Evolutionary conservation across 2,113 vertebrate genomes (phyloP), one percentile per base, ranked within the genome.

Genomic region (Tringa solitaria): DNA sequence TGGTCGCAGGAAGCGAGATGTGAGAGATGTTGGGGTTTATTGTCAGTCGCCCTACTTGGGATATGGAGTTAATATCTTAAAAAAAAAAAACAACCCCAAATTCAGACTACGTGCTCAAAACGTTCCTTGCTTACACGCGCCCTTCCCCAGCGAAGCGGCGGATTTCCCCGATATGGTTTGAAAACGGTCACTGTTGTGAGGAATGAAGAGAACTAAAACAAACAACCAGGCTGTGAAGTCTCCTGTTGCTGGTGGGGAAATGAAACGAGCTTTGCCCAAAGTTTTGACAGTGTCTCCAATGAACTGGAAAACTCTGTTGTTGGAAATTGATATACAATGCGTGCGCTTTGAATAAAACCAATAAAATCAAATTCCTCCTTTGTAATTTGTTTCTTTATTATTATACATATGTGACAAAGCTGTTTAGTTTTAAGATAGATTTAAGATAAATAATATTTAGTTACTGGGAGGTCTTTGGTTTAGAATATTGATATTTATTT

Each of bases 401-500:
- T 84, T 82, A 74, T 85, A 68, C 75, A 28, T 70, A 53, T 56
- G 64, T 96, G 89, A 95, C 94, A 91, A 43, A 81, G 81, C 91
- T 96, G 92, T 95, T 97, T 95, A 84, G 81, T 61, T 92, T 93
- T 50, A 32, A 90, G 83, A 93, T 45, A 61, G 86, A 93, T 90
- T 50, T 64, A 87, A 75, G 84, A 94, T 95, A 94, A 97, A 93
- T 94, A 83, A n/a, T 82, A 87, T 67, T 84, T 91, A 20, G 45
- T 84, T 94, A 41, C 93, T 96, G 96, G 94, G 95, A 97, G 93
- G 86, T 96, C 97, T 89, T 90, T 64, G 65, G 65, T 89, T 84
- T 94, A 63, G 75, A 93, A 77, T 92, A 70, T 86, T 96, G 75
- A 68, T 95, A 53, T 86, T 95, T 97, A 96, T 97, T 96, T 96